Base-by-base conservation (phyloP, 2,888 invertebrate species). In the Oligia fasciuncula region DNA sequence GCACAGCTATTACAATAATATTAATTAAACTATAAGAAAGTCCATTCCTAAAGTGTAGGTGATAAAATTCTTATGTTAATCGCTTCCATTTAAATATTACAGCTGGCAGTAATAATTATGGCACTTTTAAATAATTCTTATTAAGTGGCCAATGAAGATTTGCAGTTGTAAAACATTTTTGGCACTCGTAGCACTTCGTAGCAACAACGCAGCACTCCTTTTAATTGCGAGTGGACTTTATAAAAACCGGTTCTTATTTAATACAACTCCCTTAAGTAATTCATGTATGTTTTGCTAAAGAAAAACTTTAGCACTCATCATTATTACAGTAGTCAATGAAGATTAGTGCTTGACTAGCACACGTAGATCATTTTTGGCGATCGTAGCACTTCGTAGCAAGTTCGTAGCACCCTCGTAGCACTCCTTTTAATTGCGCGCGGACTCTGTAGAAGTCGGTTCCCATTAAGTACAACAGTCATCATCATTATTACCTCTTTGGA, bases 391-490 rank as follows among this genome's bases (percentile, higher is more conserved):
- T 62, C 69, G 81, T 83, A 84, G 88, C 84, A 78, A 51, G 19
- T 35, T 70, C 68, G 76, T 85, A 84, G 85, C 76, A 74, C 57
- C 11, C 68, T 84, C 88, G 86, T 89, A 90, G 91, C 93, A 94
- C 94, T 93, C 88, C 81, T 90, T 88, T 85, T 92, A 91, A 94
- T 94, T 93, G 91, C 90, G 82, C 57, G 75, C 73, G 73, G 80
- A 76, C 65, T 73, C 71, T 46, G 73, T 54, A 76, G 86, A 88
- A 86, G 88, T 90, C 81, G 83, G 77, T 77, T 85, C 66, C 73
- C 80, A 76, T 84, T 80, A 85, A n/a, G 79, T 81, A 69, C 83
- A 54, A 81, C 86, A 91, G 91, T 90, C 90, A 86, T 85, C 87
- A 88, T 87, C 87, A 91, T 91, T 89, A 89, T 89, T 86, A 82